A percentile compares a stretch with the other conserved stretches of the same genome.
These are phyloP conservation scores for Eumacrocentrus americanus DNA, from an alignment of 2,888 invertebrate species.

Conservation along the genomic window DNA sequence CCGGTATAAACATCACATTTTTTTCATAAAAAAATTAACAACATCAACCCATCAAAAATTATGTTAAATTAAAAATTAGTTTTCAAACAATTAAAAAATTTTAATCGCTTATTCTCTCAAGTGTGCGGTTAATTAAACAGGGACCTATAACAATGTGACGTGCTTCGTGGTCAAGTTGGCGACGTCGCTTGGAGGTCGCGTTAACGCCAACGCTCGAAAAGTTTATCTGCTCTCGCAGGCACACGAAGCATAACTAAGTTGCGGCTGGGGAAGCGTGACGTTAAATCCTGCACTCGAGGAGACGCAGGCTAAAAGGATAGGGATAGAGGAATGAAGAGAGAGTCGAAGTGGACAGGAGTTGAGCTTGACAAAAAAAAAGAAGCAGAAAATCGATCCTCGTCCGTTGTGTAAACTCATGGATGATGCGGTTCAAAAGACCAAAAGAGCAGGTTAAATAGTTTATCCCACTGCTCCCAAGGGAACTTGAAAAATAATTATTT, in stretches of 20 bases:
- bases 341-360: not conserved
- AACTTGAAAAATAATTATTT: slow-evolving; percentile 41
- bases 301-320: not conserved
- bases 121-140: slow-evolving; percentile 27
- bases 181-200: slow-evolving; percentile 18
- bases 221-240: slow-evolving; percentile 27
- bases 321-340: slow-evolving; percentile 15
- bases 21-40: too few species aligned
- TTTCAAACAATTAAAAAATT: not conserved
- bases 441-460: slow-evolving; percentile 43
- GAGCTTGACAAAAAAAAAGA: not conserved
- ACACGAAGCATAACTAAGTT: slow-evolving; percentile 31
- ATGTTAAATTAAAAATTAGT: too few species aligned
- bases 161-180: slow-evolving; percentile 32
- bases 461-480: slow-evolving; percentile 30
- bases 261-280: slow-evolving; percentile 30
- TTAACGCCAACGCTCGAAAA: slow-evolving; percentile 24
- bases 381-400: slow-evolving; percentile 8
- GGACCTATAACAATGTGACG: slow-evolving; percentile 31
- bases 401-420: slow-evolving; percentile 9
- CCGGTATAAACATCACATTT: too few species aligned
- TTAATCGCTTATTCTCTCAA: not conserved
- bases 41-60: too few species aligned
- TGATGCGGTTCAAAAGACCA: slow-evolving; percentile 25
- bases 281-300: slow-evolving; percentile 26